Conservation (phyloP, 2,797 vertebrate species). For the Sebastes cheni region DNA sequence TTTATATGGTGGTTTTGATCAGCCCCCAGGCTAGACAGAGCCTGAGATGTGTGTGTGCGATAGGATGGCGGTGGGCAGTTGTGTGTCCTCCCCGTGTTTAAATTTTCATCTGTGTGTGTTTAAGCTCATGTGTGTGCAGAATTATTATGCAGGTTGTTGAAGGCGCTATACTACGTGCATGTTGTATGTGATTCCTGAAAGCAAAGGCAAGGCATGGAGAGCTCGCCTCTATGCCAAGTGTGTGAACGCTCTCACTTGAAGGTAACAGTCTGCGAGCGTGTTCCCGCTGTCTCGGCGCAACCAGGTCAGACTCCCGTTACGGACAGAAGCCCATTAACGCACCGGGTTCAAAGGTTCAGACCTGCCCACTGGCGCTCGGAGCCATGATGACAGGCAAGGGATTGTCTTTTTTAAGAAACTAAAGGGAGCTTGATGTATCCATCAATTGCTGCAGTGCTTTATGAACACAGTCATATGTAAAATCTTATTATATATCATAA, state of each 20-base stretch:
- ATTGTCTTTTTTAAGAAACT: background rate
- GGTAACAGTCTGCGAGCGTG: constrained; percentile 27
- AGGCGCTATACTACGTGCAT: background rate
- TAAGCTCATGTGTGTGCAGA: background rate
- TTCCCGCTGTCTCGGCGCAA: constrained; percentile 3
- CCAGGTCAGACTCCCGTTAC: constrained; percentile 31
- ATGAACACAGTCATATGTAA: constrained; percentile 5
- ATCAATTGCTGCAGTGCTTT: background rate
- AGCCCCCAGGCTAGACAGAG: constrained; percentile 42
- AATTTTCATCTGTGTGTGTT: constrained; percentile 5
- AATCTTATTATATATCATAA: constrained; percentile 25
- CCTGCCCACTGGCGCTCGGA: constrained; percentile 21
- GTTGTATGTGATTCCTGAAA: background rate
- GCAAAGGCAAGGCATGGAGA: background rate
- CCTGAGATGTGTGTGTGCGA: background rate
- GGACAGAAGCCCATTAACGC: constrained; percentile 29
- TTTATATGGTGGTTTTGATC: constrained; percentile 62
- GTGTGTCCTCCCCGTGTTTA: background rate
- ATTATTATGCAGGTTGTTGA: background rate
- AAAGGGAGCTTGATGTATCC: constrained; percentile 1
- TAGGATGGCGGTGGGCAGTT: constrained; percentile 7
- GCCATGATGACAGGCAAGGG: background rate
- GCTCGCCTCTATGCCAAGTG: background rate
- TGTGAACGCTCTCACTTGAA: constrained; percentile 19
- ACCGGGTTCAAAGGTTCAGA: constrained; percentile 34